Conservation (phyloP, 2,888 invertebrate species). For the Liopterus haemorrhoidalis region DNA sequence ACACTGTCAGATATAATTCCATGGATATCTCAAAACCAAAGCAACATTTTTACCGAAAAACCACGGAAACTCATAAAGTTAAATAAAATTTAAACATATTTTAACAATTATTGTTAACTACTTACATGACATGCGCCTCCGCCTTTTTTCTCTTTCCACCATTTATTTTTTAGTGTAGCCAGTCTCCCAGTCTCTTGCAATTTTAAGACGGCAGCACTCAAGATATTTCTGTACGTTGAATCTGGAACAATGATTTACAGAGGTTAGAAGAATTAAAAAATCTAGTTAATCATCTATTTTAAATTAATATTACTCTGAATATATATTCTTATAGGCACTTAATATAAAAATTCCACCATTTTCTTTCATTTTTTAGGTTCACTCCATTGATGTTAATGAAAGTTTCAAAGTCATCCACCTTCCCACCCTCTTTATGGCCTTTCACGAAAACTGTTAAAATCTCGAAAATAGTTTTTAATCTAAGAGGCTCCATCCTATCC, state of each 20-base stretch:
- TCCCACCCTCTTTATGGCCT: no score
- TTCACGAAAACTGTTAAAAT: no score
- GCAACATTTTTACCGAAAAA: slow-evolving; percentile 4
- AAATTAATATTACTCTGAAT: slow-evolving; percentile 1
- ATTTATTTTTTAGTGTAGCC: slow-evolving; percentile 71
- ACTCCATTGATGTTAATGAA: no score
- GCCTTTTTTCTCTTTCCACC: slow-evolving; percentile 84
- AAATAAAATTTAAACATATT: background rate
- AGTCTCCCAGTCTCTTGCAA: slow-evolving; percentile 80
- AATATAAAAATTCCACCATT: no score
- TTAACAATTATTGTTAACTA: slow-evolving; percentile 20
- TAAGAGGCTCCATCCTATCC: no score
- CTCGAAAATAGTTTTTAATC: no score
- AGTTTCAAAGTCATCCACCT: no score
- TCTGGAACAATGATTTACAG: slow-evolving; percentile 46
- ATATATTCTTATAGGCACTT: background rate
- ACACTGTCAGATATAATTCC: no score
- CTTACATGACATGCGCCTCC: slow-evolving; percentile 66
- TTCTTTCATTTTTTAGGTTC: no score
- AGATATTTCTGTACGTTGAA: slow-evolving; percentile 65
- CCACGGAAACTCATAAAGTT: no score
- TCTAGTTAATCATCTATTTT: background rate
- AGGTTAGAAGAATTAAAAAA: background rate
- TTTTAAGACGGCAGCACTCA: slow-evolving; percentile 75
- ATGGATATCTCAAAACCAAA: no score